Evolutionary conservation across 2,888 invertebrate genomes (phyloP), one percentile per base, ranked within the genome.

Genomic region (Frankliniella fusca): DNA sequence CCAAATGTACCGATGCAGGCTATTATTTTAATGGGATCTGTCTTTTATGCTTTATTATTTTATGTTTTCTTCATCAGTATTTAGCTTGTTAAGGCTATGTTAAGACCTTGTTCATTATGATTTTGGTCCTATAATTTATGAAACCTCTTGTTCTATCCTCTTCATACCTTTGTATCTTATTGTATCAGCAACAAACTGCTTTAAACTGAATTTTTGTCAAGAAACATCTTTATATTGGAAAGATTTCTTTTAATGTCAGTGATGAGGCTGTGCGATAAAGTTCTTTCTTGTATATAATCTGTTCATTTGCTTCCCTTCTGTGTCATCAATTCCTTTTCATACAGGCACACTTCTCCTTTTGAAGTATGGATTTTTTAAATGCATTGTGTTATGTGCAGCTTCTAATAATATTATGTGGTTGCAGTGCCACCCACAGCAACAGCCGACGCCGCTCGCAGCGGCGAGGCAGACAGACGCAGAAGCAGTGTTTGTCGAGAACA

Each of bases 401-500:
- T 20, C 23, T 20, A 70, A 11, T 70, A 11, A 23, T 70, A 23
- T 70, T 20, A 23, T 70, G 70, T 70, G 70, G 70, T 70, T 70
- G 23, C 70, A 70, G 70, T 23, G 23, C 70, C 70, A 23, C 70
- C n/a, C 70, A 23, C 70, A 70, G 70, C 70, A 70, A 70, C 70
- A 20, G 23, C 70, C 20, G 70, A 70, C 70, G 70, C 70, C 23
- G n/a, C 20, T n/a, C 70, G n/a, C 70, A 70, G 70, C 70, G 70
- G 70, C 20, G 70, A 70, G 23, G 70, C 23, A 3, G 70, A 70
- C 20, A n/a, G n/a, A 70, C 20, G 23, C 5, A 20, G 70, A 23
- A 70, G 23, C 70, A 70, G 70, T 70, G 70, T 70, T 23, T 70
- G 70, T 80, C 54, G 50, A 80, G 80, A 49, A 80, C 80, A 80